Conservation (phyloP, 2,888 invertebrate species). For the Apamea crenata region DNA sequence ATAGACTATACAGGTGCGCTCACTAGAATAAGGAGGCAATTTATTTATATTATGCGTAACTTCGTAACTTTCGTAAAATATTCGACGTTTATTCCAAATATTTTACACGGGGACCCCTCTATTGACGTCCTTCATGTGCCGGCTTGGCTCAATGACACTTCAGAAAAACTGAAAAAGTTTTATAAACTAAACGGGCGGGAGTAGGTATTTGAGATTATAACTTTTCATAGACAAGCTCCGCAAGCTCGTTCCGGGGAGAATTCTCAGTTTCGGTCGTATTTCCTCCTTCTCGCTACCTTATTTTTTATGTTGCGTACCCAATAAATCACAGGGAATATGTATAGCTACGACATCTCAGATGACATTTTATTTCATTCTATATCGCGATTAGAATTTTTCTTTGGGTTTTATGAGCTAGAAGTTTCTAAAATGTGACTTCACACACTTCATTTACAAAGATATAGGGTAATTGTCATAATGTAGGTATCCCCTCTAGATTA, state of each 20-base stretch:
- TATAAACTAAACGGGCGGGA: conserved; percentile 64
- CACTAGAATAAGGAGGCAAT: conserved; percentile 46
- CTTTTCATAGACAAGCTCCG: conserved; percentile 67
- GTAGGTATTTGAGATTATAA: conserved; percentile 69
- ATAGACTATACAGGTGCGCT: conserved; percentile 24
- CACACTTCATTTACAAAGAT: background rate
- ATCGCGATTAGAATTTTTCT: conserved; percentile 28
- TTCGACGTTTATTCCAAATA: conserved; percentile 67
- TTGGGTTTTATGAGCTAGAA: conserved; percentile 4
- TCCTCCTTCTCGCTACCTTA: conserved; percentile 40
- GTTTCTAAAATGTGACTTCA: background rate
- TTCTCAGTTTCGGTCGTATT: conserved; percentile 43
- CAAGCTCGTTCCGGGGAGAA: conserved; percentile 51
- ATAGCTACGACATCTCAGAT: conserved; percentile 31
- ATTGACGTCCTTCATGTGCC: conserved; percentile 71
- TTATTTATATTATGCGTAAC: conserved; percentile 63
- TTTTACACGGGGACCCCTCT: conserved; percentile 64
- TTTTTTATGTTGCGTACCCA: conserved; percentile 53
- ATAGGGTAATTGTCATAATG: background rate
- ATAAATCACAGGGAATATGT: conserved; percentile 56
- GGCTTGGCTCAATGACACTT: conserved; percentile 75
- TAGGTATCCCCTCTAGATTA: background rate
- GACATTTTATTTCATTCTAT: conserved; percentile 50
- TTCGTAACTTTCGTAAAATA: conserved; percentile 62
- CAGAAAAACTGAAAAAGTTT: conserved; percentile 73